These are phyloP conservation scores for Phylloscopus trochiloides DNA, from an alignment of 2,113 vertebrate genomes.

Conservation along the genomic window DNA sequence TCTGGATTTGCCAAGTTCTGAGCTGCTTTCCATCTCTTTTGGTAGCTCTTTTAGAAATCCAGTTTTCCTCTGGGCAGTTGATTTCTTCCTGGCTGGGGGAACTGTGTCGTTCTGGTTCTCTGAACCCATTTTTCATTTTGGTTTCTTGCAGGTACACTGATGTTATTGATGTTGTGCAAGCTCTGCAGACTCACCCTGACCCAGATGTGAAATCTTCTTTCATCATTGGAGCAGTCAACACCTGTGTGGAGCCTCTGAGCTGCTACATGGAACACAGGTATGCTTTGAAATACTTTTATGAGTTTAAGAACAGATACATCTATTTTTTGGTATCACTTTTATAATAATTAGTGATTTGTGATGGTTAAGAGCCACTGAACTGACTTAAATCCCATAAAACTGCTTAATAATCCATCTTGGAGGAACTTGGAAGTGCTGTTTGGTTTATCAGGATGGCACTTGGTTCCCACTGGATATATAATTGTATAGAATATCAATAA, in stretches of 20 bases:
- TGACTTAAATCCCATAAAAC: neutral
- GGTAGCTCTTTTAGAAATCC: neutral
- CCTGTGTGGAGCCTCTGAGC: conserved; percentile 87
- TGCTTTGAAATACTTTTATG: neutral
- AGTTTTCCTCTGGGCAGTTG: fast-evolving
- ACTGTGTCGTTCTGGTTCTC: neutral
- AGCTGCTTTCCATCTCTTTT: neutral
- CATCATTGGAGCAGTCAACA: conserved; percentile 82
- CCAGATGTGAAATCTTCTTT: conserved; percentile 80
- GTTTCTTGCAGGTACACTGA: conserved; percentile 83
- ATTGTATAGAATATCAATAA: neutral
- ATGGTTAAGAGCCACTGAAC: neutral
- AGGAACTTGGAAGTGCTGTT: neutral
- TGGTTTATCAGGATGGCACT: neutral
- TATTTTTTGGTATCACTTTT: neutral
- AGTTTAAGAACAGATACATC: neutral
- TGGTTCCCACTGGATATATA: neutral
- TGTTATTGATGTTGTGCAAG: conserved; percentile 89
- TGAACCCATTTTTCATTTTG: neutral
- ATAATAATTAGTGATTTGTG: fast-evolving
- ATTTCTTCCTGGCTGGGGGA: neutral
- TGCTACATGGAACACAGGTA: conserved; percentile 95
- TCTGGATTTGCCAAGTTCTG: neutral
- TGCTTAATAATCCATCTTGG: neutral
- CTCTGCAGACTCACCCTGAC: conserved; percentile 89